phyloP scores from a whole-genome alignment of 1,140 invertebrate genomes.

The Archegozetes longisetosus region DNA sequence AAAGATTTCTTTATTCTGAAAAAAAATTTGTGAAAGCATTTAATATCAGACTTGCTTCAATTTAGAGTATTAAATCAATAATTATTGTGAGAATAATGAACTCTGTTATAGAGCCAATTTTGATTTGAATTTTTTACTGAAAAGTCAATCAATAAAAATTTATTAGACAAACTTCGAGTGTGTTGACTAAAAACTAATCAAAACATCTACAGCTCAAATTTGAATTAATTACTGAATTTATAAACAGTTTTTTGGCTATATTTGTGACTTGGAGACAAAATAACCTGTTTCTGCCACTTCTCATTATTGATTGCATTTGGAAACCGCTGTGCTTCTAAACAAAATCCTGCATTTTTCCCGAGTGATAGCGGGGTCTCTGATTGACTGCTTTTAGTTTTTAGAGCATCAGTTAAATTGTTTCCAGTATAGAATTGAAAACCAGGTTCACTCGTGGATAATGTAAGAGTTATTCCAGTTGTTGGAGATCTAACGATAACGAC shows the following conservation, averaged over 20 bases:
- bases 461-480: slow-evolving; percentile 47
- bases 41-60: no score
- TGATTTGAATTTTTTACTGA: no score
- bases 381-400: slow-evolving; percentile 33
- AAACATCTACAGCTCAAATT: no score
- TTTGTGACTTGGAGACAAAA: slow-evolving; percentile 57
- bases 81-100: no score
- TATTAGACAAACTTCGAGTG: no score
- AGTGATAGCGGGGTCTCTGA: neutral
- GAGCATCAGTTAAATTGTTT: slow-evolving; percentile 42
- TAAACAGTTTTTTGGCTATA: slow-evolving; percentile 61
- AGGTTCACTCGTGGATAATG: slow-evolving; percentile 65
- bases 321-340: slow-evolving; percentile 79
- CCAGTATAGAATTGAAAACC: slow-evolving; percentile 79
- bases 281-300: slow-evolving; percentile 6
- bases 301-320: slow-evolving; percentile 70
- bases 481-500: slow-evolving; percentile 45
- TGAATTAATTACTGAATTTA: no score
- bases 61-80: no score
- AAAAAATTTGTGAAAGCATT: no score
- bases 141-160: no score
- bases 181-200: no score
- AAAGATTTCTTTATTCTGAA: no score
- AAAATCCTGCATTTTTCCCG: slow-evolving; percentile 52
- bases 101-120: no score